These are phyloP conservation scores for Montipora cactus DNA, from an alignment of 64 coral and sea anemone species.

Conservation along the genomic window DNA sequence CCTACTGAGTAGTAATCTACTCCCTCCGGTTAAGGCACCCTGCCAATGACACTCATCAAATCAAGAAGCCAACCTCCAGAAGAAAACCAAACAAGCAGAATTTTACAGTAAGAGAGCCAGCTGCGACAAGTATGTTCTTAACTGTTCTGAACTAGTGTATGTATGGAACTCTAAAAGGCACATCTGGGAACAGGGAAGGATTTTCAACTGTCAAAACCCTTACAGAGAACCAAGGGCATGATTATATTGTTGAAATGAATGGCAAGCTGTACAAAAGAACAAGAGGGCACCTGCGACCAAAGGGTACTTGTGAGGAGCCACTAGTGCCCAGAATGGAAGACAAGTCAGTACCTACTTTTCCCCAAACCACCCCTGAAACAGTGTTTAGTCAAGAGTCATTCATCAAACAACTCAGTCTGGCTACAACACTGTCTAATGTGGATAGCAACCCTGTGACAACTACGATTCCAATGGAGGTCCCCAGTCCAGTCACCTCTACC, in stretches of 20 bases:
- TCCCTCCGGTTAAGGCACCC: conserved; percentile 49
- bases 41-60: neutral
- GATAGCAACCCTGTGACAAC: neutral
- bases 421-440: no score
- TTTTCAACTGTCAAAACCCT: conserved; percentile 11
- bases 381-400: no score
- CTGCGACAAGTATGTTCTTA: neutral
- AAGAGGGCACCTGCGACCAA: neutral
- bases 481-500: no score
- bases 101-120: neutral
- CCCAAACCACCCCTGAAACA: no score
- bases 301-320: no score
- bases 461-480: no score
- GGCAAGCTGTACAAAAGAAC: conserved; percentile 60
- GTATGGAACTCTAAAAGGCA: conserved; percentile 51
- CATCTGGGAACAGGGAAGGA: conserved; percentile 48
- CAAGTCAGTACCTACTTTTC: no score
- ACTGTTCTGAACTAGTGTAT: conserved; percentile 32
- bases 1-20: conserved; percentile 1
- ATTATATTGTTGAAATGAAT: conserved; percentile 48
- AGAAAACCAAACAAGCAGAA: conserved; percentile 41
- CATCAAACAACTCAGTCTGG: no score
- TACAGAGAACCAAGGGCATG: conserved; percentile 53
- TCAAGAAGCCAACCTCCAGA: neutral
- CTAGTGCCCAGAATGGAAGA: no score